A percentile compares a stretch with the other conserved stretches of the same genome.
phyloP scores from a whole-genome alignment of 2,113 vertebrate genomes.

The Meleagris gallopavo region DNA sequence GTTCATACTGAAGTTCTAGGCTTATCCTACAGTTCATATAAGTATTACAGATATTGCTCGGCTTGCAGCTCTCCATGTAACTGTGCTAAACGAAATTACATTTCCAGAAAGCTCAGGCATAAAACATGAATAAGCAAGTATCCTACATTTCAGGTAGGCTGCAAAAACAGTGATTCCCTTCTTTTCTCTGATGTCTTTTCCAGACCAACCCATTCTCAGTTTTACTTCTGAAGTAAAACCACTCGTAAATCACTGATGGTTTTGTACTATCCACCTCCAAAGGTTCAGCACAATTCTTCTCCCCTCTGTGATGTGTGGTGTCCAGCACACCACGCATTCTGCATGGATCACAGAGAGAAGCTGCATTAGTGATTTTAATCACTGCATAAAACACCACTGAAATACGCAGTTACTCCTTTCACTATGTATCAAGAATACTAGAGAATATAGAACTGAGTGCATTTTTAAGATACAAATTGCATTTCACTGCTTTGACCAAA shows the following conservation, averaged over 20 bases:
- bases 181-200: not conserved
- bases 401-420: not conserved
- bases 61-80: not conserved
- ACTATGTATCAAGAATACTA: not conserved
- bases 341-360: rapidly evolving
- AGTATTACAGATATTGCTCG: not conserved
- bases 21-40: not conserved
- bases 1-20: not conserved
- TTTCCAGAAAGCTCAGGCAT: not conserved
- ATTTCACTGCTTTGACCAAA: not conserved
- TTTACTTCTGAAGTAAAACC: not conserved
- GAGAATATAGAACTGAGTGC: not conserved
- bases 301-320: rapidly evolving
- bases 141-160: not conserved
- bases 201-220: not conserved
- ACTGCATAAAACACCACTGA: not conserved
- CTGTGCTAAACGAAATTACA: not conserved
- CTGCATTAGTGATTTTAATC: not conserved
- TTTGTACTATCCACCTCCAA: not conserved
- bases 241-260: not conserved
- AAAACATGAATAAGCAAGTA: not conserved
- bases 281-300: no score
- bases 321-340: not conserved
- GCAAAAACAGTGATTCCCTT: not conserved
- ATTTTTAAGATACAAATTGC: not conserved